These are phyloP conservation scores for Helicoverpa armigera DNA, from an alignment of 1,140 invertebrate species.

Conservation along the genomic window DNA sequence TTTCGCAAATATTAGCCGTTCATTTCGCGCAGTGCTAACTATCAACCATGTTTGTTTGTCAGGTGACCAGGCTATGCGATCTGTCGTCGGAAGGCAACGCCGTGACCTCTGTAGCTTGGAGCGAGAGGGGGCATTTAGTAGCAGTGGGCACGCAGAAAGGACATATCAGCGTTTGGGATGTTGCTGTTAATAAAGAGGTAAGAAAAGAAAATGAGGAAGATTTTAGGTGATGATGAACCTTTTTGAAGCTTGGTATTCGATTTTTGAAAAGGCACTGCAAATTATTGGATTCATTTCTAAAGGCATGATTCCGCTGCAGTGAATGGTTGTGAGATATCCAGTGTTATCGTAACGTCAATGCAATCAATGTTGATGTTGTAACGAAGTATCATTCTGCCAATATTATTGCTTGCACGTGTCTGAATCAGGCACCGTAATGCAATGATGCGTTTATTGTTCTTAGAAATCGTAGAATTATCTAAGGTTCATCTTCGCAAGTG, in stretches of 20 bases:
- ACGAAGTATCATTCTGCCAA: slow-evolving; percentile 11
- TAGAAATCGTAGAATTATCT: background rate
- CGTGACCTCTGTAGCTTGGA: slow-evolving; percentile 99
- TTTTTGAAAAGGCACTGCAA: too few relatives aligned
- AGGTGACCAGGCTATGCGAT: slow-evolving; percentile 98
- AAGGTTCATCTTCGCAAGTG: too few relatives aligned
- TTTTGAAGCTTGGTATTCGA: too few relatives aligned
- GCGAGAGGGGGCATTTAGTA: slow-evolving; percentile 98
- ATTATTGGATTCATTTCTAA: too few relatives aligned
- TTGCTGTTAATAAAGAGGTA: slow-evolving; percentile 97
- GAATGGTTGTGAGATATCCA: background rate
- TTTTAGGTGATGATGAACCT: too few relatives aligned
- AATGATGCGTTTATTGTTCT: background rate
- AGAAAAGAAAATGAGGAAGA: slow-evolving; percentile 21
- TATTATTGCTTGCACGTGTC: slow-evolving; percentile 6
- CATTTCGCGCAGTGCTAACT: slow-evolving; percentile 17
- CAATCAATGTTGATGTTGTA: background rate
- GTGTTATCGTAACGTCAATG: background rate
- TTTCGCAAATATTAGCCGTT: background rate
- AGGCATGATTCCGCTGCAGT: background rate
- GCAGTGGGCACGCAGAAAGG: slow-evolving; percentile 99
- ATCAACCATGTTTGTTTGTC: slow-evolving; percentile 13
- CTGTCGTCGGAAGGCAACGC: slow-evolving; percentile 96
- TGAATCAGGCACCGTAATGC: background rate
- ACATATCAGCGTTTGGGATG: slow-evolving; percentile 99